phyloP scores from a whole-genome alignment of 2,797 vertebrate species.

The Darevskia mixta region DNA sequence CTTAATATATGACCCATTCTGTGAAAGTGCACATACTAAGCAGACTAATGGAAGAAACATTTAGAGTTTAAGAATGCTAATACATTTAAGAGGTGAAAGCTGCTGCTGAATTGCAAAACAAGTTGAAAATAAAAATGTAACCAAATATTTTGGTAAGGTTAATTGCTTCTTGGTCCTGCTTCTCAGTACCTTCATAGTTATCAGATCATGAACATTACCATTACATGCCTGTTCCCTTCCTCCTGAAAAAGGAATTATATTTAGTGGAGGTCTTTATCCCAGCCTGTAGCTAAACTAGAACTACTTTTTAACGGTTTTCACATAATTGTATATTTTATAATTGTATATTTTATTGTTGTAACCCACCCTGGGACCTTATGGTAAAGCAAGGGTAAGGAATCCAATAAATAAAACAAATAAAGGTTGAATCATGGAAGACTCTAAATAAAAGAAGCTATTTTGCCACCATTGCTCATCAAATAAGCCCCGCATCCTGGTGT shows the following conservation, averaged over 20 bases:
- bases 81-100: constrained; percentile 1
- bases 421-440: too few relatives aligned
- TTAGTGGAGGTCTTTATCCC: not conserved
- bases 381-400: too few relatives aligned
- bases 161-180: not conserved
- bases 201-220: not conserved
- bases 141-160: constrained; percentile 15
- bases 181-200: not conserved
- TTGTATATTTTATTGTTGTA: too few relatives aligned
- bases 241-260: not conserved
- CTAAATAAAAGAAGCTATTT: too few relatives aligned
- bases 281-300: too few relatives aligned
- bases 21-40: constrained; percentile 9
- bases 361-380: too few relatives aligned
- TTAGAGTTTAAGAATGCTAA: not conserved
- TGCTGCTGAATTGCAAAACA: constrained; percentile 12
- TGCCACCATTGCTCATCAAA: too few relatives aligned
- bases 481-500: too few relatives aligned
- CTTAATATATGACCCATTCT: not conserved
- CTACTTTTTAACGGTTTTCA: too few relatives aligned
- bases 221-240: not conserved
- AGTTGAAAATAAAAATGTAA: not conserved
- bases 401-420: too few relatives aligned
- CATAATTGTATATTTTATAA: too few relatives aligned
- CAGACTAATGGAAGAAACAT: constrained; percentile 30